These are phyloP conservation scores for Leptocoma aspasia DNA, from an alignment of 2,113 vertebrate species.

Conservation along the genomic window DNA sequence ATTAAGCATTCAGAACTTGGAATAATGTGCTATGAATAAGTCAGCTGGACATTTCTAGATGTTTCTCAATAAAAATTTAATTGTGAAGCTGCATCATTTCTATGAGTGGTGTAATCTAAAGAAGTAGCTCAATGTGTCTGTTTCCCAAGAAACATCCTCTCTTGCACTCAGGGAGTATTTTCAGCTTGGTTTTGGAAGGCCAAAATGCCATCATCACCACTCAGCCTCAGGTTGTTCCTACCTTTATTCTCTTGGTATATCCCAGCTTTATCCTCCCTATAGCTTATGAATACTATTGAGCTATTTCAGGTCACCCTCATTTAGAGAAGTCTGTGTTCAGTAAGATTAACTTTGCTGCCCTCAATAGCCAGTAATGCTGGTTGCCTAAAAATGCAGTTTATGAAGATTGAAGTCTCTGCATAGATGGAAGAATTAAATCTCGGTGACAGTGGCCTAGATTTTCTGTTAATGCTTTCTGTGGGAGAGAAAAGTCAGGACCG, in stretches of 20 bases:
- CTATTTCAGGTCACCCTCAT: background rate
- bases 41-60: background rate
- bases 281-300: background rate
- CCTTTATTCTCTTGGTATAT: background rate
- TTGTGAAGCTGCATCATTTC: background rate
- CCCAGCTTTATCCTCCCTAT: background rate
- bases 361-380: background rate
- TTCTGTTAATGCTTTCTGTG: background rate
- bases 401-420: constrained; percentile 12
- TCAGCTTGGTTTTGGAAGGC: background rate
- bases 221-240: background rate
- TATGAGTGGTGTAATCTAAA: background rate
- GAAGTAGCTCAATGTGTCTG: background rate
- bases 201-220: background rate
- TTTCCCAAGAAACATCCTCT: background rate
- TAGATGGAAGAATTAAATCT: constrained; percentile 1
- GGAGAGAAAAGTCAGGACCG: background rate
- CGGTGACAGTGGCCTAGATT: background rate
- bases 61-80: background rate
- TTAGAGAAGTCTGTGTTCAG: background rate
- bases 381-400: constrained; percentile 18
- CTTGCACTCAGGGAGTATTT: background rate
- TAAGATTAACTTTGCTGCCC: constrained; percentile 27
- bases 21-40: background rate
- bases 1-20: background rate